phyloP scores from a whole-genome alignment of 2,888 invertebrate species.

The Girardia tigrina region DNA sequence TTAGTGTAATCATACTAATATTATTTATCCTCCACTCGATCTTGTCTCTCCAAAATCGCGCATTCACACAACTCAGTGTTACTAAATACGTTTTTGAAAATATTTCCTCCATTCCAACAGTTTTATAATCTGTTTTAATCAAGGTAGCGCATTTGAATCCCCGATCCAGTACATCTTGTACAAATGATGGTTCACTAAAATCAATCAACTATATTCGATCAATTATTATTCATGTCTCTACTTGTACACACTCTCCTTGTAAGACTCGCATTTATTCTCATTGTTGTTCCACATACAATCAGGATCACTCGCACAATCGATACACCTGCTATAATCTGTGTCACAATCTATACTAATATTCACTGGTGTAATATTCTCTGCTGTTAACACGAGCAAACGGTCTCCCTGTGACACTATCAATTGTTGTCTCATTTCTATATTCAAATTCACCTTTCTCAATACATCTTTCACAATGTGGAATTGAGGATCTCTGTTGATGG shows the following conservation, averaged over 20 bases:
- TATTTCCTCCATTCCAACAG: too few species aligned
- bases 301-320: neutral
- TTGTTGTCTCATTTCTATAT: neutral
- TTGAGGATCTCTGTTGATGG: neutral
- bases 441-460: neutral
- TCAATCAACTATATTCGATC: neutral
- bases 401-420: neutral
- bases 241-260: neutral
- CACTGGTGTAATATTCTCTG: neutral
- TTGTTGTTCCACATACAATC: neutral
- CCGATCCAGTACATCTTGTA: slow-evolving; percentile 1
- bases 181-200: neutral
- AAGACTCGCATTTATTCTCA: neutral
- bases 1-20: too few species aligned
- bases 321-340: neutral
- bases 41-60: too few species aligned
- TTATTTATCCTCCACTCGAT: too few species aligned
- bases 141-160: neutral
- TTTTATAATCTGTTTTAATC: too few species aligned
- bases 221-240: neutral
- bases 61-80: too few species aligned
- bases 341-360: neutral
- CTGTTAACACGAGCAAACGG: neutral
- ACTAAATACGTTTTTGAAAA: too few species aligned
- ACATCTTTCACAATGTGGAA: slow-evolving; percentile 19